Evolutionary conservation across 2,797 vertebrate genomes (phyloP).

Genomic region (Sternarchorhynchus goeldii): DNA sequence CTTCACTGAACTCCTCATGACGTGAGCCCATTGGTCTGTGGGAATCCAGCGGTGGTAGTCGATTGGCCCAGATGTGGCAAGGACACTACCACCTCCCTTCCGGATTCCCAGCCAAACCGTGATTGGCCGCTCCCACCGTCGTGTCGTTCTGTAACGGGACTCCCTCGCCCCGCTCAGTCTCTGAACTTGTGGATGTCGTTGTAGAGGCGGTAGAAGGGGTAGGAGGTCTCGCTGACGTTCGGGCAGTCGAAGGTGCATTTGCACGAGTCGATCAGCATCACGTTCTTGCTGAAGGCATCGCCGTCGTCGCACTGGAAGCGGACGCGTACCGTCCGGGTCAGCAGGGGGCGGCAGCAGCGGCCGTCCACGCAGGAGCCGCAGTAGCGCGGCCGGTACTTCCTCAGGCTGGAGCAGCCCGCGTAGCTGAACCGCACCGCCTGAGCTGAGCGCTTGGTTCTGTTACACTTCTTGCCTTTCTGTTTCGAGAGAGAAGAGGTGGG

Average conservation of each 20-base stretch:
- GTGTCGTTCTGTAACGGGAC: conserved; percentile 47
- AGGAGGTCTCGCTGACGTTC: conserved; percentile 84
- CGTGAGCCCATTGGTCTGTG: conserved; percentile 79
- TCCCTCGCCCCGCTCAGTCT: conserved; percentile 78
- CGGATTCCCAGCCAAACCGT: conserved; percentile 61
- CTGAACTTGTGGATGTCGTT: conserved; percentile 99
- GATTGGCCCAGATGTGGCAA: conserved; percentile 67
- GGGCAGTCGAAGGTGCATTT: conserved; percentile 95
- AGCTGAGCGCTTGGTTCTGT: conserved; percentile 88
- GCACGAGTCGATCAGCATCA: conserved; percentile 99
- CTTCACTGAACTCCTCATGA: conserved; percentile 79
- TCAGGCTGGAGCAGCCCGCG: conserved; percentile 90
- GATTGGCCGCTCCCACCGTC: conserved; percentile 57
- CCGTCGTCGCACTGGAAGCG: conserved; percentile 95
- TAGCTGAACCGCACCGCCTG: conserved; percentile 87
- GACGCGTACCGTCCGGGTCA: conserved; percentile 93
- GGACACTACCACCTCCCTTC: conserved; percentile 52
- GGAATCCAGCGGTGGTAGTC: conserved; percentile 80
- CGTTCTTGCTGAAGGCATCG: conserved; percentile 94
- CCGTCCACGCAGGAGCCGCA: conserved; percentile 95
- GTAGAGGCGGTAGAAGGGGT: conserved; percentile 94
- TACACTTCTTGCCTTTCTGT: conserved; percentile 98
- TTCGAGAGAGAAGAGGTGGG: conserved; percentile 24
- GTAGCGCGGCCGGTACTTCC: conserved; percentile 94
- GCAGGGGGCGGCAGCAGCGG: conserved; percentile 93